A percentile compares a stretch with the other conserved stretches of the same genome.
phyloP scores from a whole-genome alignment of 2,888 invertebrate species.

The Hirtodrosophila duncani region DNA sequence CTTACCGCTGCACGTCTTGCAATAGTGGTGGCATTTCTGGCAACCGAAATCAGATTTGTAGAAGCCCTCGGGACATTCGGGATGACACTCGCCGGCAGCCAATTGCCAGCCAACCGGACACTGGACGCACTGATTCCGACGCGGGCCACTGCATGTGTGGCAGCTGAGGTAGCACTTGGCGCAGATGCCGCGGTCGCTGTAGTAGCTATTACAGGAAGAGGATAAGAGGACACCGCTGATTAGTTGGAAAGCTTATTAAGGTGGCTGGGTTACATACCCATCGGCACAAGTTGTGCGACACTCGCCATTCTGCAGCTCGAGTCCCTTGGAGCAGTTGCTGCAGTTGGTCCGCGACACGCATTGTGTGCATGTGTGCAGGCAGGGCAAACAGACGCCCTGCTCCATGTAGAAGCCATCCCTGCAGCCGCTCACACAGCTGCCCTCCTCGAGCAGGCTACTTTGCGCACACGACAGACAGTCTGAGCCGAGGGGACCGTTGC shows the following conservation, averaged over 20 bases:
- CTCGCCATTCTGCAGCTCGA: slow-evolving; percentile 89
- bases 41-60: slow-evolving; percentile 90
- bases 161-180: slow-evolving; percentile 91
- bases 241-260: neutral
- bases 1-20: slow-evolving; percentile 90
- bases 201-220: slow-evolving; percentile 82
- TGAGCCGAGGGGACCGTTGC: slow-evolving; percentile 86
- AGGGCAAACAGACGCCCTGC: slow-evolving; percentile 86
- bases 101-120: slow-evolving; percentile 90
- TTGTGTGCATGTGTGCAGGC: slow-evolving; percentile 87
- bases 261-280: slow-evolving; percentile 80
- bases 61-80: slow-evolving; percentile 91
- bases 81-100: slow-evolving; percentile 90
- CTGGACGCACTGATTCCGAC: slow-evolving; percentile 90
- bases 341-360: slow-evolving; percentile 90
- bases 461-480: slow-evolving; percentile 87
- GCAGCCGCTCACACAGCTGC: slow-evolving; percentile 87
- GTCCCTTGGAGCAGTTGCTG: slow-evolving; percentile 86
- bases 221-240: neutral
- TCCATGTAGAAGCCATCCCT: slow-evolving; percentile 87
- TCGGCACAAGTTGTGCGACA: slow-evolving; percentile 89
- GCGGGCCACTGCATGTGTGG: slow-evolving; percentile 90
- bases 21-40: slow-evolving; percentile 92
- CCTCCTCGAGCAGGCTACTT: slow-evolving; percentile 85
- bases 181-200: slow-evolving; percentile 90